Base-by-base conservation (phyloP, 2,797 vertebrate genomes). In the Margarornis squamiger region DNA sequence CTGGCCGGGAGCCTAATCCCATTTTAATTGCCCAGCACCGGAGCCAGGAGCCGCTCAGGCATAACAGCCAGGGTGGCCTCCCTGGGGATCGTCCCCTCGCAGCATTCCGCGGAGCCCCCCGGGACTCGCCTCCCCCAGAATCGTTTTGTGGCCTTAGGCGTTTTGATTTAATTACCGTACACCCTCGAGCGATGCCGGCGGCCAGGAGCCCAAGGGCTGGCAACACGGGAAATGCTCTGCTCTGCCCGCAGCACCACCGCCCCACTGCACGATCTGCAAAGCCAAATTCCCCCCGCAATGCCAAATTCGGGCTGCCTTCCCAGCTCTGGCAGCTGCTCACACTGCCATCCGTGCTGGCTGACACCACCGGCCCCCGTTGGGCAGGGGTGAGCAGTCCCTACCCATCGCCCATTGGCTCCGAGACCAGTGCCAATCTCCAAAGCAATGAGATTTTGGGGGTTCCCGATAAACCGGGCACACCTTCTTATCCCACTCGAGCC, bases 21-120 rank as follows among this genome's bases (percentile, higher is more conserved):
- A 72, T 97, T 98, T 98, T 98, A 98, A 98, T 97, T 97, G 97
- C 97, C 83, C 83, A 90, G 95, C 83, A 96, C 94, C 63, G 12
- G 80, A 92, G 91, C 92, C 51, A 9, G 91, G 72, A 93, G 80
- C 87, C 16, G 41, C 87, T 68, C 43, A 46, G 8, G 74, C 67
- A 73, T 45, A 5, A 2, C 55, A 62, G 81, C 36, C 62, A 29
- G 72, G 86, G 95, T 95, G 88, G 91, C 83, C 88, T 90, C 83
- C 48, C 75, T 5, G 52, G 73, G 83, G 91, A 90, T 48, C 3
- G 5, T 66, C 65, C 63, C 43, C 54, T 57, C 2, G 3, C 49
- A 43, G 7, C 55, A 34, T 79, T 68, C 63, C 10, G 1, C 7
- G 0, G 66, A 79, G 74, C 29, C 22, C 30, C 4, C 9, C 6